A percentile compares a stretch with the other conserved stretches of the same genome.
phyloP scores from a whole-genome alignment of 2,113 vertebrate genomes.

The Pygoscelis antarcticus region DNA sequence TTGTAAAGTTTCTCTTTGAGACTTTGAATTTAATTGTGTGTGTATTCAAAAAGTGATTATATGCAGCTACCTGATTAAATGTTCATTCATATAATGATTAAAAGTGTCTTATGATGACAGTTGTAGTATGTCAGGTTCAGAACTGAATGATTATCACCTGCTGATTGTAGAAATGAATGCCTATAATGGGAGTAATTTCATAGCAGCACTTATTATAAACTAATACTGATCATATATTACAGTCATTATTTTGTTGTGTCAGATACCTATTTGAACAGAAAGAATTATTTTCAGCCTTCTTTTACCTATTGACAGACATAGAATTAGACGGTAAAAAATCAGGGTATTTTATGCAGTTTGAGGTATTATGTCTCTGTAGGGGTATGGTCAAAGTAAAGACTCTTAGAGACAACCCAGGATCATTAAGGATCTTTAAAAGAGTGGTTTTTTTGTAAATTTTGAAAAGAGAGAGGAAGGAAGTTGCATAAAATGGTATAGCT shows the following conservation, averaged over 20 bases:
- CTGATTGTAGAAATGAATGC: conserved; percentile 48
- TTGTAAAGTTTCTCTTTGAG: conserved; percentile 62
- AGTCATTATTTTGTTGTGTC: conserved; percentile 56
- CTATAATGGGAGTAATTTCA: conserved; percentile 37
- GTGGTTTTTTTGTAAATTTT: neutral
- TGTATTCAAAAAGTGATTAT: conserved; percentile 68
- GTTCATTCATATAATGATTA: conserved; percentile 59
- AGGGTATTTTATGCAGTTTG: neutral
- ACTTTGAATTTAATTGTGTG: conserved; percentile 45
- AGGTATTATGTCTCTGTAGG: neutral
- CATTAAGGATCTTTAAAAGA: neutral
- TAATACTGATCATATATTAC: neutral
- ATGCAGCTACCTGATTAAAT: conserved; percentile 64
- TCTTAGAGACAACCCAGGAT: neutral
- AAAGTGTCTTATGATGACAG: conserved; percentile 42
- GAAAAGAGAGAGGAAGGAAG: neutral
- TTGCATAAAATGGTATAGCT: neutral
- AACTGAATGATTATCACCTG: conserved; percentile 50
- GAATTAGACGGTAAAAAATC: neutral
- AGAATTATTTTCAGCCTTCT: conserved; percentile 1
- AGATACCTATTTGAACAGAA: conserved; percentile 18
- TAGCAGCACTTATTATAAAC: conserved; percentile 7
- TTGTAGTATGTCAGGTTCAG: conserved; percentile 21
- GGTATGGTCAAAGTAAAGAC: neutral
- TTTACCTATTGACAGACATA: neutral